These are phyloP conservation scores for cattle (Bos taurus) DNA, from an alignment of 2,113 vertebrate species.

Conservation along the genomic window DNA sequence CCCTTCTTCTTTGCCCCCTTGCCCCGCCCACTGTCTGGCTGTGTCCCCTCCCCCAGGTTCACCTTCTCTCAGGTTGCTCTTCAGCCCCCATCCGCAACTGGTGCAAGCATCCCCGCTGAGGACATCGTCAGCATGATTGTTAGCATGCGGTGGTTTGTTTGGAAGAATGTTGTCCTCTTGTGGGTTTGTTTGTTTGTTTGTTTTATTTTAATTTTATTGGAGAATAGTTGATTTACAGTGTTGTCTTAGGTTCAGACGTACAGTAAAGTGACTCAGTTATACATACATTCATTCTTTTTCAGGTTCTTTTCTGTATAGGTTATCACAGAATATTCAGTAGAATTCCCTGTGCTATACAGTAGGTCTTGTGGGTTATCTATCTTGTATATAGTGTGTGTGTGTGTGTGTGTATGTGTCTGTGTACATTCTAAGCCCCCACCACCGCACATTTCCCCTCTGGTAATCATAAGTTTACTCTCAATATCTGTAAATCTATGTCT, in stretches of 20 bases:
- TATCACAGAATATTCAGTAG: background rate
- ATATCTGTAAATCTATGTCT: background rate
- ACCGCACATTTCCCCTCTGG: fast-evolving
- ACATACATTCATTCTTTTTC: background rate
- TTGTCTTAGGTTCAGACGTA: background rate
- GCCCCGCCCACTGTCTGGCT: background rate
- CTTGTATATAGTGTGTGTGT: background rate
- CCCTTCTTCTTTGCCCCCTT: background rate
- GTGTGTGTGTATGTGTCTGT: background rate
- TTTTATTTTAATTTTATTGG: background rate
- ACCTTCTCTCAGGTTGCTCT: background rate
- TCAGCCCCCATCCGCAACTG: background rate
- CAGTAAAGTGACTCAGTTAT: background rate
- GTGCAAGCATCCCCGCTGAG: fast-evolving
- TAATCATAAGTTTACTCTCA: background rate
- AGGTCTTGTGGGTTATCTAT: background rate
- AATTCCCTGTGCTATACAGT: background rate
- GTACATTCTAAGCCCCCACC: background rate
- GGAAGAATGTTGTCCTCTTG: background rate
- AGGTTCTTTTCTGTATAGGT: background rate
- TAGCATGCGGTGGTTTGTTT: background rate
- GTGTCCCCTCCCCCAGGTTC: background rate
- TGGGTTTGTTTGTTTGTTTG: background rate
- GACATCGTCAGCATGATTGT: background rate
- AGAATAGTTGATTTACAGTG: background rate